phyloP scores from a whole-genome alignment of 2,888 invertebrate species.

The Sinotaia quadrata region DNA sequence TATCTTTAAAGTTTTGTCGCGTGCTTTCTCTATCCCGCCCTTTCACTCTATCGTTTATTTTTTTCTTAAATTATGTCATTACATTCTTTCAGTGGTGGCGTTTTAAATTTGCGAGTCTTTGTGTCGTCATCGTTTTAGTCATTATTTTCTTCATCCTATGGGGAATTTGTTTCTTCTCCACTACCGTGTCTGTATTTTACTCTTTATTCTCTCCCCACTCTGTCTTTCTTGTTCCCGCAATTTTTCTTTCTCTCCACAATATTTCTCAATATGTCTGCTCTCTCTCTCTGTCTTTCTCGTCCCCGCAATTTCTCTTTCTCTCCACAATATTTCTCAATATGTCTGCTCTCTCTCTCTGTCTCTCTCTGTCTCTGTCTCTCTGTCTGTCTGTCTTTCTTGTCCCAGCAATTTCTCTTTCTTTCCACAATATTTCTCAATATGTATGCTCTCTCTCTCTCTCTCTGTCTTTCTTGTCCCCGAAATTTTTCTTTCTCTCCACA shows the following conservation, averaged over 20 bases:
- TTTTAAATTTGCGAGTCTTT: not conserved
- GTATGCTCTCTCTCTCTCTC: too few species aligned
- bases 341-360: conserved; percentile 2
- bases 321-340: not conserved
- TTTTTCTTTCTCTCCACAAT: not conserved
- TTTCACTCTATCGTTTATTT: not conserved
- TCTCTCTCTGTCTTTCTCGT: not conserved
- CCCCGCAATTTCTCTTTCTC: not conserved
- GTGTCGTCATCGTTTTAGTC: not conserved
- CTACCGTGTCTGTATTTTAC: not conserved
- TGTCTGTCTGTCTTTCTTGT: not conserved
- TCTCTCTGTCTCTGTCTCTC: not conserved
- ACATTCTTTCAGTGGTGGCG: not conserved
- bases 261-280: not conserved
- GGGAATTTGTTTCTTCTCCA: not conserved
- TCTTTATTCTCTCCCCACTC: not conserved
- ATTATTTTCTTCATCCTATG: not conserved
- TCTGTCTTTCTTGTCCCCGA: not conserved
- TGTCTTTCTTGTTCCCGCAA: not conserved
- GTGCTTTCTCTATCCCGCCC: not conserved
- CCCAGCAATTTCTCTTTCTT: not conserved
- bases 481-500: not conserved
- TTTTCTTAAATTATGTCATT: too few species aligned
- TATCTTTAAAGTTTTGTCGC: not conserved
- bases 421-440: too few species aligned